phyloP scores from a whole-genome alignment of 2,888 invertebrate species.

The Drosophila pullipes region DNA sequence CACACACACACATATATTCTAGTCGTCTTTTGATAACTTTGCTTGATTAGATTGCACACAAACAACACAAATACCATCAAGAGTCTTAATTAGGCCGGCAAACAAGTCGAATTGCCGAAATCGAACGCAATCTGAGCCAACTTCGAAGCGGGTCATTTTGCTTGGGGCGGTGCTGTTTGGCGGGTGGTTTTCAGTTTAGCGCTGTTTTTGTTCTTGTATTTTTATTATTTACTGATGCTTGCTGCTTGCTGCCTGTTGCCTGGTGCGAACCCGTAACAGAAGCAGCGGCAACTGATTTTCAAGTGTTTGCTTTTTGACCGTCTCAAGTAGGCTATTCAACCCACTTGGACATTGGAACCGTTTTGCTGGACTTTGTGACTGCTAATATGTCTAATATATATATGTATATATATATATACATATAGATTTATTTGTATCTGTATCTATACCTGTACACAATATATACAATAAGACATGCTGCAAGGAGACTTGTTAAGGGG shows the following conservation, averaged over 20 bases:
- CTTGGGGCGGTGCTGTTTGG: too few relatives aligned
- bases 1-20: not conserved
- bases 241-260: conserved; percentile 20
- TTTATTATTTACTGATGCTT: not conserved
- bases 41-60: conserved; percentile 69
- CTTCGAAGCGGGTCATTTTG: not conserved
- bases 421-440: too few relatives aligned
- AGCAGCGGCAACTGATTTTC: conserved; percentile 46
- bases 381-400: not conserved
- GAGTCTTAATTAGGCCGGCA: conserved; percentile 71
- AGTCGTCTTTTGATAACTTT: conserved; percentile 63
- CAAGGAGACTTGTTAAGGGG: not conserved
- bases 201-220: not conserved
- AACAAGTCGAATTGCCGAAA: conserved; percentile 74
- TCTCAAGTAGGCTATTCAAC: conserved; percentile 50
- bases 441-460: too few relatives aligned
- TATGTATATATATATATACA: not conserved
- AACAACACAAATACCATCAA: conserved; percentile 51
- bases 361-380: conserved; percentile 10
- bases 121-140: conserved; percentile 51
- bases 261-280: conserved; percentile 45
- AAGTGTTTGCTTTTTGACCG: conserved; percentile 59
- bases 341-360: conserved; percentile 73
- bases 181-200: not conserved
- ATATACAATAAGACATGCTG: too few relatives aligned